Evolutionary conservation across 2,797 vertebrate species (phyloP), one percentile per base, ranked within the genome.

Genomic region (Gymnoscopelus braueri): DNA sequence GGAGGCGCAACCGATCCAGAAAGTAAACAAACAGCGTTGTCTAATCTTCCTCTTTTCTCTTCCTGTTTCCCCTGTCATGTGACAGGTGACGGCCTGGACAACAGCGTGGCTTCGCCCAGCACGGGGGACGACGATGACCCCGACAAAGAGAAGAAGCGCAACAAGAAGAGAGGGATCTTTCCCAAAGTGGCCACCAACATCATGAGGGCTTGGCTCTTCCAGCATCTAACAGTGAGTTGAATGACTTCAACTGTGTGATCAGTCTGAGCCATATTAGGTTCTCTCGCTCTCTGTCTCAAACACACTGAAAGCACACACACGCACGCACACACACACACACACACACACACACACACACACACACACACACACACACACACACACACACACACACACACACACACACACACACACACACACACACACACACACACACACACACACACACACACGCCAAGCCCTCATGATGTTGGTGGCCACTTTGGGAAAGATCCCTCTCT

Each of bases 131-230:
- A 99, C 73, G 98, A 99, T 90, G 98, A 99, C 95, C 97, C 97
- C 84, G 98, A 99, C 95, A 99, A 99, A 90, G 98, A 99, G 87
- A 99, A 99, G 96, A 99, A 99, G 85, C 96, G 96, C 92, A 98
- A 99, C 95, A 99, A 99, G 95, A 99, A 99, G 92, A 95, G 98
- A 82, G 98, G 98, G 84, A 99, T 99, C 95, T 99, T 99, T 91
- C 98, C 97, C 80, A 99, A 99, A 95, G 98, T 99, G 95, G 97
- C 97, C 91, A 99, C 97, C 93, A 99, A 99, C 95, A 99, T 99
- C 93, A 99, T 99, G 97, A 96, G 97, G 92, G 98, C 98, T 82
- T 99, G 98, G 98, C 96, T 99, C 91, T 99, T 99, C 95, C 98
- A 99, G 95, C 98, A 99, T 94, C 96, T 99, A 94, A 99, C 98